Evolutionary conservation across 1,140 invertebrate species (phyloP), one percentile per base, ranked within the genome.

Genomic region (Cecropterus lyciades): DNA sequence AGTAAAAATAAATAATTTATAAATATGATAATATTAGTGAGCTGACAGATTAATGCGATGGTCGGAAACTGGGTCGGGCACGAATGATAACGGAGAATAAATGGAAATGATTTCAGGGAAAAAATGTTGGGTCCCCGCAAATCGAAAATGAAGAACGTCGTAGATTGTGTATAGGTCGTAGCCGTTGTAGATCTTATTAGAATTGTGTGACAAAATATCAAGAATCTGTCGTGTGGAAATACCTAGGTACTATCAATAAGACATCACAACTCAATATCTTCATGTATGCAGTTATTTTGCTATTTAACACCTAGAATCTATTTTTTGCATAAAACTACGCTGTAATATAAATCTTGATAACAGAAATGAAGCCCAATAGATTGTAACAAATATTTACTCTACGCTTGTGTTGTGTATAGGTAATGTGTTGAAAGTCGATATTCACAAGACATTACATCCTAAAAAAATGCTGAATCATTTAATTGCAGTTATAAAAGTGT

Each of bases 1-100:
- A 42, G n/a, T 42, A n/a, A 52, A 27, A n/a, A 64, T 27, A 64
- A 51, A 64, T 24, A 30, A 64, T 53, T 52, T 42, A 53, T 64
- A 9, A 65, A 33, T 14, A 52, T 56, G 43, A 63, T 69, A 63
- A 69, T 65, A 55, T 71, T 73, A 74, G 69, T 64, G 64, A 37
- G 24, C 40, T 43, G 51, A 46, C 40, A 63, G 48, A 63, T 63
- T 52, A 63, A 63, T 63, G 60, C 67, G 67, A 72, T 73, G 70
- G 71, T 67, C 63, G 65, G 67, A 77, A 78, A 75, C 70, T 77
- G 68, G 79, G 76, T 81, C 76, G 70, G 46, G 65, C 60, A 67
- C 62, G 70, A 70, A 76, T 75, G 69, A 65, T 68, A 73, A 75
- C 73, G 68, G 71, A 77, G 56, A 67, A 79, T 75, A 72, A 75